Evolutionary conservation across 2,888 invertebrate genomes (phyloP).

Genomic region (Lycocerus yunnanus): DNA sequence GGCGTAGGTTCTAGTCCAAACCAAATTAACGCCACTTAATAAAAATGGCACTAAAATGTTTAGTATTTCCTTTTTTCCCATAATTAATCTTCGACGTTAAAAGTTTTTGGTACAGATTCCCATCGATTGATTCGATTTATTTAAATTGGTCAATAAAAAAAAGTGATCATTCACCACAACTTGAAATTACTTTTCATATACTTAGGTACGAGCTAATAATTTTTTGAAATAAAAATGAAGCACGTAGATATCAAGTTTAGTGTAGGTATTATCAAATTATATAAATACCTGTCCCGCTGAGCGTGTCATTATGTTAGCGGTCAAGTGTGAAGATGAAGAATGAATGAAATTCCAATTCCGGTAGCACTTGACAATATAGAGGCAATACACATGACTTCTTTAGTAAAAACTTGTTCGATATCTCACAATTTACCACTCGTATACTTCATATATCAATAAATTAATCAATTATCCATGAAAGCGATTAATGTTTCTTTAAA

Average conservation of each 20-base stretch:
- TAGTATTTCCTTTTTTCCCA: neutral
- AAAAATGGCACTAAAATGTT: neutral
- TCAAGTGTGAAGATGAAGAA: conserved; percentile 12
- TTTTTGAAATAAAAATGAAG: neutral
- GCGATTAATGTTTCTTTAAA: conserved; percentile 14
- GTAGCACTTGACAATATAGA: conserved; percentile 22
- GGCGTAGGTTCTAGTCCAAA: conserved; percentile 30
- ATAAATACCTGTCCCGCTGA: conserved; percentile 9
- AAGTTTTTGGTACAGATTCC: neutral
- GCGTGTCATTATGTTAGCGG: conserved; percentile 12
- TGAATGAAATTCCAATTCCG: conserved; percentile 24
- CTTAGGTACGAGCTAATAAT: neutral
- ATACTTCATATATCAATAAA: neutral
- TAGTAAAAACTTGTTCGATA: conserved; percentile 19
- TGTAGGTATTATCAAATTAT: conserved; percentile 2
- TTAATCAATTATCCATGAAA: conserved; percentile 16
- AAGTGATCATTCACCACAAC: neutral
- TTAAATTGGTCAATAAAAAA: neutral
- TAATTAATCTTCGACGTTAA: neutral
- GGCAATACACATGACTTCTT: conserved; percentile 12
- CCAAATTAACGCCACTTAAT: neutral
- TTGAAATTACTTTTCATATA: neutral
- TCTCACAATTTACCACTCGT: conserved; percentile 1
- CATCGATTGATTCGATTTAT: neutral
- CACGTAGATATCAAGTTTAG: neutral